Base-by-base conservation (phyloP, 2,113 vertebrate genomes). In the Castor canadensis region DNA sequence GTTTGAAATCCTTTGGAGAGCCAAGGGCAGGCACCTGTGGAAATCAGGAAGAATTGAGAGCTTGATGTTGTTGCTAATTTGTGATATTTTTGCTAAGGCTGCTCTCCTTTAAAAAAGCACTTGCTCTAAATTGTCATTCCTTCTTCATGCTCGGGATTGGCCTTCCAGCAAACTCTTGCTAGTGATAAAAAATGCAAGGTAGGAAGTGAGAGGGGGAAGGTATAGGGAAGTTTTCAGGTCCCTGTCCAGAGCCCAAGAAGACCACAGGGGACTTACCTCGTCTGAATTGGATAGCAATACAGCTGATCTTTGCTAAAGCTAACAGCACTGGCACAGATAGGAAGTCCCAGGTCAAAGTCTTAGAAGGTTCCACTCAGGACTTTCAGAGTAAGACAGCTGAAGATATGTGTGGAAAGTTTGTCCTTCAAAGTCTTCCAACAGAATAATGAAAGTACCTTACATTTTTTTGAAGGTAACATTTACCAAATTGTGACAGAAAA, bases 51-150 rank as follows among this genome's bases (percentile, higher is more conserved):
- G 97, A 97, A 97, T 96, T 97, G 98, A 98, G 96, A 97, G 97
- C 95, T 94, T 96, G 97, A 97, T 96, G 98, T 91, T 95, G 97
- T 96, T 94, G 96, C 87, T 96, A 97, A 98, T 98, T 97, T 96
- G 93, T 95, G 97, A 97, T 91, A 89, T 96, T 98, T 95, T 94
- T 97, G 97, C 93, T 89, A 66, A 83, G 89, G 54, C 86, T 96
- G 94, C 52, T 97, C 66, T 79, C 16, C 87, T 97, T 96, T 81
- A 92, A 95, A 8, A 75, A 95, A 40, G 54, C 60, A 24, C 56
- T 79, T 89, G 67, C 94, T 96, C 87, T 28, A 2, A 77, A 93
- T 77, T 83, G 87, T 81, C 86, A 92, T 93, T 84, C 69, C 67
- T 95, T 87, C 66, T 84, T 4, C 0, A 30, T 43, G 79, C 81